Percentiles rank a stretch among this genome's conserved stretches.
Conservation (phyloP, 2,113 vertebrate species). For the Sorex fumeus region DNA sequence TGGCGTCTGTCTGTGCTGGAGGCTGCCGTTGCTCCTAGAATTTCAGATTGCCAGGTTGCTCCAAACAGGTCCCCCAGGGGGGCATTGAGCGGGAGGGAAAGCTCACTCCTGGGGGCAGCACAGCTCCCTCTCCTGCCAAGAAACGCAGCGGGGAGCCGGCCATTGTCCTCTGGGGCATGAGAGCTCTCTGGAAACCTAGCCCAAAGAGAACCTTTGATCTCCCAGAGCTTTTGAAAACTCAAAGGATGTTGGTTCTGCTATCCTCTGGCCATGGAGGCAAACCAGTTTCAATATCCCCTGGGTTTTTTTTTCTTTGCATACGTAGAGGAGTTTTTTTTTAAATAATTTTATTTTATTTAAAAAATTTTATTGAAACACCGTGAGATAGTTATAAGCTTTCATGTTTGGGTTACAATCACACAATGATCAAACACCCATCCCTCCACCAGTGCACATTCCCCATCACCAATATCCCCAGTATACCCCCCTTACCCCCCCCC, state of each 20-base stretch:
- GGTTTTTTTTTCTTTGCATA: no score
- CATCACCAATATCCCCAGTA: no score
- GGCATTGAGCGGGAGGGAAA: not conserved
- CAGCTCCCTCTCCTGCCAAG: not conserved
- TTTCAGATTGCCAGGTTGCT: not conserved
- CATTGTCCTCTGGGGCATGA: not conserved
- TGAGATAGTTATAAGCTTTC: no score
- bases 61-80: not conserved
- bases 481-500: no score
- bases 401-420: no score
- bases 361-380: no score
- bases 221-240: constrained; percentile 35
- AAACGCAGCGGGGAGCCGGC: not conserved
- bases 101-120: not conserved
- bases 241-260: constrained; percentile 41
- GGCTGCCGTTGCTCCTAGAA: not conserved
- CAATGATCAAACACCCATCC: no score
- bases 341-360: no score
- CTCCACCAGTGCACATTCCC: no score
- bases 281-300: not conserved
- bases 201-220: not conserved
- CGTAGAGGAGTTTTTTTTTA: no score
- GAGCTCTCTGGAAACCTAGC: not conserved
- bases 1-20: fast-evolving
- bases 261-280: not conserved